Percentiles rank a stretch among this genome's conserved stretches.
Evolutionary conservation across 2,888 invertebrate genomes (phyloP).

Genomic region (Xylota sylvarum): DNA sequence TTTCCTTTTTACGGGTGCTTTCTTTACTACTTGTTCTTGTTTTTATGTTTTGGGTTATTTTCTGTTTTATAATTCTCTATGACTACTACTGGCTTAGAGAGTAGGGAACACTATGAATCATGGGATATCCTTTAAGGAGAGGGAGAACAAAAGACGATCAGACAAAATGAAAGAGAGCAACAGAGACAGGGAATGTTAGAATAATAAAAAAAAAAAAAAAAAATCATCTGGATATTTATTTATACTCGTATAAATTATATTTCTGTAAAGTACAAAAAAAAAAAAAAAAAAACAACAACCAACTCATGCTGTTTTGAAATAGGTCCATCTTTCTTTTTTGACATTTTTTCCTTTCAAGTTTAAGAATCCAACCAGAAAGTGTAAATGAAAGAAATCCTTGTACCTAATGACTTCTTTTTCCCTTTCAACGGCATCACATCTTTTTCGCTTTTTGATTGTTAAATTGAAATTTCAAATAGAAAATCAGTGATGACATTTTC

Average conservation of each 20-base stretch:
- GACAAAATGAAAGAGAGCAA: not conserved
- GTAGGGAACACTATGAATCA: slow-evolving; percentile 57
- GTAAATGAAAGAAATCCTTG: not conserved
- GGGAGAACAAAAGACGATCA: not conserved
- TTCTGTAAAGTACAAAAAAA: no score
- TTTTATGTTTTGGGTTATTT: slow-evolving; percentile 44
- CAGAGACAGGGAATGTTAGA: not conserved
- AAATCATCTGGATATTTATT: slow-evolving; percentile 34
- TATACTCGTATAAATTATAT: slow-evolving; percentile 5
- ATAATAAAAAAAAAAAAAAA: slow-evolving; percentile 16
- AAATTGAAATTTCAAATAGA: slow-evolving; percentile 11
- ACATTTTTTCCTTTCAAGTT: not conserved
- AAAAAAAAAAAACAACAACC: slow-evolving; percentile 33
- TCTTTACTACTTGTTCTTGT: slow-evolving; percentile 35
- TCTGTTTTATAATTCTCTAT: slow-evolving; percentile 51
- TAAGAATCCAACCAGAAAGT: not conserved
- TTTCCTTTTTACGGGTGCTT: slow-evolving; percentile 43
- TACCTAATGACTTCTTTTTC: not conserved
- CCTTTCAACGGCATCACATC: not conserved
- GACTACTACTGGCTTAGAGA: slow-evolving; percentile 38
- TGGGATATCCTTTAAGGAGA: slow-evolving; percentile 15
- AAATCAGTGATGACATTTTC: not conserved
- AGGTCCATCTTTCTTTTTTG: not conserved
- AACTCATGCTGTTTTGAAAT: slow-evolving; percentile 1
- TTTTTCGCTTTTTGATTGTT: not conserved